Evolutionary conservation across 2,113 vertebrate species (phyloP).

Genomic region (Coturnix japonica): DNA sequence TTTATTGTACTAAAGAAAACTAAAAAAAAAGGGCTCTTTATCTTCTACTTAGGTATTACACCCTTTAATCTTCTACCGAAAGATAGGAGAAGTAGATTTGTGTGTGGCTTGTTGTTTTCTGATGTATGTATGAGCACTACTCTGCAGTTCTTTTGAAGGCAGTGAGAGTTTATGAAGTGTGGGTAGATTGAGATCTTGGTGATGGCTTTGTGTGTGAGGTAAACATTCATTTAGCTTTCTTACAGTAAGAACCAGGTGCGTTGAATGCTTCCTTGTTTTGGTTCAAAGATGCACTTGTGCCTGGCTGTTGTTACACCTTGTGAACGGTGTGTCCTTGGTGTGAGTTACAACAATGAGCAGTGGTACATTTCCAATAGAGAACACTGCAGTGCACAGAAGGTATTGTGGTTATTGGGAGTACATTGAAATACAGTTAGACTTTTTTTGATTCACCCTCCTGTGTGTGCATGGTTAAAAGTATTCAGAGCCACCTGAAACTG

Average conservation of each 20-base stretch:
- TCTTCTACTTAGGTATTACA: neutral
- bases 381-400: neutral
- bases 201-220: neutral
- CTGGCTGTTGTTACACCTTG: neutral
- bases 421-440: neutral
- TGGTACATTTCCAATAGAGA: neutral
- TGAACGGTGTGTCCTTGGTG: neutral
- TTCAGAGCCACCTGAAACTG: neutral
- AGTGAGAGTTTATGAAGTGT: neutral
- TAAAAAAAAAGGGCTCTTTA: neutral
- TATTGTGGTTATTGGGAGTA: neutral
- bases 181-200: neutral
- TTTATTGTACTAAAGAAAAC: neutral
- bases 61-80: neutral
- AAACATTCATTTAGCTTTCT: rapidly evolving
- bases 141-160: neutral
- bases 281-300: neutral
- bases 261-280: neutral
- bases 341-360: neutral
- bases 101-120: neutral
- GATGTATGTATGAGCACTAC: neutral
- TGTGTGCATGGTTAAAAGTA: neutral
- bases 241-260: neutral
- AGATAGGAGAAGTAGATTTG: neutral
- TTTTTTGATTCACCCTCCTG: neutral